Evolutionary conservation across 2,888 invertebrate species (phyloP).

Genomic region (Antitype chi): DNA sequence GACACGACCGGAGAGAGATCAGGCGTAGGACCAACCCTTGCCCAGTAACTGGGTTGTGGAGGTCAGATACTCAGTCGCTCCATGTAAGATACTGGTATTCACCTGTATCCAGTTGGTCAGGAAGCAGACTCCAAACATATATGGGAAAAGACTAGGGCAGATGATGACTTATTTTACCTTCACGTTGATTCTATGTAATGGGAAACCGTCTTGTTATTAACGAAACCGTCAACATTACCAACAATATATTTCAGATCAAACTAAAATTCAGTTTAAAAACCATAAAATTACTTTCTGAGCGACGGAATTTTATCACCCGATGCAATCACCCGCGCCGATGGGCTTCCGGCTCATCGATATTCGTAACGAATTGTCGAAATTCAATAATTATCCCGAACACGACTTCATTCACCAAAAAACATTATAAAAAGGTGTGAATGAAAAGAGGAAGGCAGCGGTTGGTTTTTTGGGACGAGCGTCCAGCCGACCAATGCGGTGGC

Average conservation of each 20-base stretch:
- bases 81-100: too few species aligned
- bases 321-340: constrained; percentile 86
- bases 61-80: too few species aligned
- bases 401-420: constrained; percentile 90
- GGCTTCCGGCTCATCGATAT: constrained; percentile 90
- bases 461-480: constrained; percentile 82
- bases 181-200: background rate
- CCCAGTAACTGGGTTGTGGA: too few species aligned
- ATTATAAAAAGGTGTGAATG: constrained; percentile 90
- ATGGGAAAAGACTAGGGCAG: too few species aligned
- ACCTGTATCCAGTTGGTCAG: too few species aligned
- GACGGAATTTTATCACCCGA: constrained; percentile 86
- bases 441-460: constrained; percentile 85
- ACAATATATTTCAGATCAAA: constrained; percentile 73
- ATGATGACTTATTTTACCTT: background rate
- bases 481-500: constrained; percentile 72
- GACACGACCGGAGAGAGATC: too few species aligned
- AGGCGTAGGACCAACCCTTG: too few species aligned
- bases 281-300: constrained; percentile 89
- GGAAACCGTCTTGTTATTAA: constrained; percentile 32
- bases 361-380: constrained; percentile 90
- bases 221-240: constrained; percentile 46
- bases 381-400: constrained; percentile 90
- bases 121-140: too few species aligned
- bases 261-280: constrained; percentile 85